Conservation (phyloP, 2,113 vertebrate species). For the Labeo catla region DNA sequence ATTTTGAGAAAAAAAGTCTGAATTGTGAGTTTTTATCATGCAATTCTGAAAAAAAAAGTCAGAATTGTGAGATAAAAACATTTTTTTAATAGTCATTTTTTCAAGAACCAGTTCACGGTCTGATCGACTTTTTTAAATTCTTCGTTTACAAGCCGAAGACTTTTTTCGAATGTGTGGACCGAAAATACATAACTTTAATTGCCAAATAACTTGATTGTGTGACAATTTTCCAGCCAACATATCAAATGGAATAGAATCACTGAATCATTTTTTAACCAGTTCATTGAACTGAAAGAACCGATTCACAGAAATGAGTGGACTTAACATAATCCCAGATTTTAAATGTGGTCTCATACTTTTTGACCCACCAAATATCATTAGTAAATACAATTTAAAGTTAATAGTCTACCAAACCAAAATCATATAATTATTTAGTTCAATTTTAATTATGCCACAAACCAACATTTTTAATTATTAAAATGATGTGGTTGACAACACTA, state of each 20-base stretch:
- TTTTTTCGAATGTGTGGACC: neutral
- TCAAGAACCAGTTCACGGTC: no score
- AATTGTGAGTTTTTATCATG: no score
- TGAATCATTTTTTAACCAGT: neutral
- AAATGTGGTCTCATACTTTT: neutral
- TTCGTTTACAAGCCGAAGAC: neutral
- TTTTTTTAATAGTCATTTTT: no score
- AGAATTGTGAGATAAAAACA: no score
- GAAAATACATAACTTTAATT: neutral
- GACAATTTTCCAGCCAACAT: neutral
- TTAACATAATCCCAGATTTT: neutral
- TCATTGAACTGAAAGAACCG: neutral
- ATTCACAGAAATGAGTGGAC: neutral
- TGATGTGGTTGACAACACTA: neutral
- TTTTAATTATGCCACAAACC: neutral
- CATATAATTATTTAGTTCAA: neutral
- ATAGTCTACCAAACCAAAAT: neutral
- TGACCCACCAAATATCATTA: neutral
- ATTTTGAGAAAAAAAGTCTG: no score
- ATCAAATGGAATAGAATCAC: neutral
- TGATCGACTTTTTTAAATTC: no score
- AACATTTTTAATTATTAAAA: neutral
- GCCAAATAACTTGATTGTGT: no score
- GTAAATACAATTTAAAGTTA: neutral
- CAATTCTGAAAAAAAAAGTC: no score